Base-by-base conservation (phyloP, 2,888 invertebrate genomes). In the Coleophora flavipennella region DNA sequence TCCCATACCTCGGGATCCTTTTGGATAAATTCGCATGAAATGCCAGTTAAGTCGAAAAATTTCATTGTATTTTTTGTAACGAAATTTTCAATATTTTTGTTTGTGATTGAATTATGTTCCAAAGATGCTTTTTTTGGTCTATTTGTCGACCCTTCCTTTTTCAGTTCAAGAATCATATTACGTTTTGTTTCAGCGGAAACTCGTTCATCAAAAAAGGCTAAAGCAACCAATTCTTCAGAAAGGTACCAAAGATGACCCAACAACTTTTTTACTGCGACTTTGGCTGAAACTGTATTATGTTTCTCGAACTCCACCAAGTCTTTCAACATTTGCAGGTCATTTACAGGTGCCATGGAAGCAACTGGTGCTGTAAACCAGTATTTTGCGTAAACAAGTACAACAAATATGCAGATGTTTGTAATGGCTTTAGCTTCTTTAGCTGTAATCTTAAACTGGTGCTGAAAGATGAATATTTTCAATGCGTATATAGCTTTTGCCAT, bases 161-260 rank as follows among this genome's bases (percentile, higher is more conserved):
- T 33, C 35, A 46, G 33, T 31, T 35, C 33, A n/a, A 28, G 11
- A 8, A 43, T 33, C 43, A 41, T 43, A 36, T 40, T 39, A 38
- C 35, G 29, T 25, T 46, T 45, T 28, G 33, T 27, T 39, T 39
- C 20, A 35, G 41, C 9, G n/a, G 36, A 36, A 35, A 46, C 13
- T 41, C 31, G 40, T 31, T 44, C 42, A 39, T 42, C 42, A 39
- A 46, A 46, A 40, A 46, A 27, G 14, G 42, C 40, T 39, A 46
- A 39, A 14, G 39, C 31, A 34, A 44, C 38, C 2, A 47, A 31
- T 25, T 47, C 46, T 33, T 47, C 42, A 11, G 42, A 47, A n/a
- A 44, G 31, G 32, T 47, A 47, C 42, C 40, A 46, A 39, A 44
- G 39, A 40, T 46, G 44, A n/a, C 33, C 35, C 20, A 41, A 2